A percentile compares a stretch with the other conserved stretches of the same genome.
phyloP scores from a whole-genome alignment of 2,797 vertebrate genomes.

The Anguilla marmorata region DNA sequence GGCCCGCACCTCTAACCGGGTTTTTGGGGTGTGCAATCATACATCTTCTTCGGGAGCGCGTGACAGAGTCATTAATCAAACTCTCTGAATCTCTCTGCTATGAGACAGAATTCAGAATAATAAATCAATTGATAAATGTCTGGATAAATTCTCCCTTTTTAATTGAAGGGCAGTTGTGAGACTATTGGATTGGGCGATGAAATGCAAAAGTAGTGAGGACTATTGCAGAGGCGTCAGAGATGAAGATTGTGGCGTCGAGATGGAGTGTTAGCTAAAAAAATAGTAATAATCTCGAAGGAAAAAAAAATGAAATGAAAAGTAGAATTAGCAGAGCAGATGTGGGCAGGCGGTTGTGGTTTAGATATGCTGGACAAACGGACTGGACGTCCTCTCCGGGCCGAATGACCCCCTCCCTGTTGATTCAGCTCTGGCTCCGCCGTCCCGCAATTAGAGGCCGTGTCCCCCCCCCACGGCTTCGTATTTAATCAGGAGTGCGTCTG shows the following conservation, averaged over 20 bases:
- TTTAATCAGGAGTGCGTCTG: conserved; percentile 58
- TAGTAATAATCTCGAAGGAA: not conserved
- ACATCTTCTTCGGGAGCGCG: conserved; percentile 66
- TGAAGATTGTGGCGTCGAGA: conserved; percentile 42
- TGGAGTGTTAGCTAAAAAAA: conserved; percentile 41
- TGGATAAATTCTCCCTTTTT: conserved; percentile 59
- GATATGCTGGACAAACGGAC: conserved; percentile 43
- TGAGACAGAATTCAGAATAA: conserved; percentile 66
- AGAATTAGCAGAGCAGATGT: conserved; percentile 62
- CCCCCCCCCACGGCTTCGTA: conserved; percentile 63
- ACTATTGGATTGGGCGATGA: conserved; percentile 40
- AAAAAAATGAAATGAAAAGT: conserved; percentile 64
- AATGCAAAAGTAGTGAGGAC: conserved; percentile 35
- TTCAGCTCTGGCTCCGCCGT: conserved; percentile 47
- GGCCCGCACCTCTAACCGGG: conserved; percentile 5
- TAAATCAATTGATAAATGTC: conserved; percentile 70
- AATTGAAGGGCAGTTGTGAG: conserved; percentile 50
- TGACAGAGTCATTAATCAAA: conserved; percentile 75
- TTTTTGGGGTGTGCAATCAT: conserved; percentile 58
- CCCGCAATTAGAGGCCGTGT: conserved; percentile 59
- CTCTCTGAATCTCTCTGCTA: conserved; percentile 62
- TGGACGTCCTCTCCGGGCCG: conserved; percentile 41
- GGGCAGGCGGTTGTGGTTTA: conserved; percentile 38
- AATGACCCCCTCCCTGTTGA: conserved; percentile 53
- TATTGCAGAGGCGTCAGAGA: conserved; percentile 44